Evolutionary conservation across 1,140 invertebrate genomes (phyloP).

Genomic region (Drosophila lowei): DNA sequence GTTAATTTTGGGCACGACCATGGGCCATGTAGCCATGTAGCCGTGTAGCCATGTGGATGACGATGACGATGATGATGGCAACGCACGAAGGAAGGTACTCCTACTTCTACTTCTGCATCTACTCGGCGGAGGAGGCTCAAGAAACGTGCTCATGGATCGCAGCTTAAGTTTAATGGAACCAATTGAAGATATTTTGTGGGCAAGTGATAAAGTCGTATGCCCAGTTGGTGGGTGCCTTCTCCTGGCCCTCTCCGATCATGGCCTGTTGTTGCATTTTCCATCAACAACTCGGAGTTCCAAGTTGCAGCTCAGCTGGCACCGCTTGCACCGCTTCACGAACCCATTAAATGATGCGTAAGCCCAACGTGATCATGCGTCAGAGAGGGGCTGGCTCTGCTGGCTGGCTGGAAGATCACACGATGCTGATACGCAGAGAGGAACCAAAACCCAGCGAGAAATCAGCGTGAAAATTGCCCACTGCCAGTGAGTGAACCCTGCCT

Average conservation of each 20-base stretch:
- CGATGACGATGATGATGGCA: conserved; percentile 75
- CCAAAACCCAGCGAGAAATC: conserved; percentile 24
- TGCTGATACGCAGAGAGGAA: conserved; percentile 56
- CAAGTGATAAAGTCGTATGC: conserved; percentile 81
- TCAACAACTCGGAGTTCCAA: conserved; percentile 56
- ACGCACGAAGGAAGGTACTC: conserved; percentile 60
- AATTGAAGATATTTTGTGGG: conserved; percentile 80
- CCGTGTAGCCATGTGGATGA: conserved; percentile 41
- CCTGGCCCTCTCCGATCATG: neutral
- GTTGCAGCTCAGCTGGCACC: conserved; percentile 7
- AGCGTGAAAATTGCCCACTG: conserved; percentile 57
- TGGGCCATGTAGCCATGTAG: conserved; percentile 16
- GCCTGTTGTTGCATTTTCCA: conserved; percentile 48
- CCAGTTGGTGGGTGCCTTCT: conserved; percentile 62
- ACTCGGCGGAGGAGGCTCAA: conserved; percentile 16
- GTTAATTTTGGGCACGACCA: conserved; percentile 79
- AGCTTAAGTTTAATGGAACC: conserved; percentile 80
- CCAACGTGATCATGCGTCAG: conserved; percentile 72
- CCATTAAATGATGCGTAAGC: conserved; percentile 78
- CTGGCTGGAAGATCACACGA: conserved; percentile 57
- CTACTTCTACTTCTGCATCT: neutral
- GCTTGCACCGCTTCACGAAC: conserved; percentile 52
- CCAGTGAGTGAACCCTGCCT: too few species aligned
- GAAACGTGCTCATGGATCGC: conserved; percentile 62
- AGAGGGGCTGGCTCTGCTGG: neutral